Conservation (phyloP, 2,888 invertebrate genomes). For the Cremastinae sp. region DNA sequence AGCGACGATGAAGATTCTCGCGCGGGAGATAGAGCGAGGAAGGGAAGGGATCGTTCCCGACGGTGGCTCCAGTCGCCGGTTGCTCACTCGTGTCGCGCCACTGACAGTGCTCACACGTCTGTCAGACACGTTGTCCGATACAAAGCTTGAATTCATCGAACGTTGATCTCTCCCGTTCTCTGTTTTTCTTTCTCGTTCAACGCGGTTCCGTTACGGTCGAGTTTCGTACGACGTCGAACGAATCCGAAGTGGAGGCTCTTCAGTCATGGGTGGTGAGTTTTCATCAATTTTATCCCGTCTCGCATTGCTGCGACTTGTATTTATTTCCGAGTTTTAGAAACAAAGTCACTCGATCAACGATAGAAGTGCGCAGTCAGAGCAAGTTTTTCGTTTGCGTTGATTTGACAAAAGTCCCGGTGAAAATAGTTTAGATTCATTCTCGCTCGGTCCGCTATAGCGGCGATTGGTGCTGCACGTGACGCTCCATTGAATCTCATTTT, state of each 20-base stretch:
- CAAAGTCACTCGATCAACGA: too few relatives aligned
- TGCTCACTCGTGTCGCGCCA: slow-evolving; percentile 73
- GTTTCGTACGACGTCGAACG: too few relatives aligned
- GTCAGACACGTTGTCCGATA: slow-evolving; percentile 26
- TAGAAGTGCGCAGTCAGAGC: too few relatives aligned
- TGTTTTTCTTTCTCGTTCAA: slow-evolving; percentile 47
- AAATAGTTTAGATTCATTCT: too few relatives aligned
- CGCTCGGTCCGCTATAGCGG: too few relatives aligned
- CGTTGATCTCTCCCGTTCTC: slow-evolving; percentile 7
- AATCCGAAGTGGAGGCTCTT: too few relatives aligned
- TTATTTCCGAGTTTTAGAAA: too few relatives aligned
- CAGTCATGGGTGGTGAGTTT: slow-evolving; percentile 76
- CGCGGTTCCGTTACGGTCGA: too few relatives aligned
- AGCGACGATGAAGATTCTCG: background rate
- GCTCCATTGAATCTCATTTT: slow-evolving; percentile 3
- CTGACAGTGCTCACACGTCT: slow-evolving; percentile 68
- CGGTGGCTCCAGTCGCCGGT: slow-evolving; percentile 43
- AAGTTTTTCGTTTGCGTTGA: too few relatives aligned
- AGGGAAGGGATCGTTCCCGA: slow-evolving; percentile 27
- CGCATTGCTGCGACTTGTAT: too few relatives aligned
- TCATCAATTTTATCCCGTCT: slow-evolving; percentile 1
- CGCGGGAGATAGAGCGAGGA: background rate
- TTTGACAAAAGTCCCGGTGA: too few relatives aligned
- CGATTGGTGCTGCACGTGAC: slow-evolving; percentile 14
- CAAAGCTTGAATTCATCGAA: background rate